Base-by-base conservation (phyloP, 2,797 vertebrate species). In the Pangasius sanitwongsei region DNA sequence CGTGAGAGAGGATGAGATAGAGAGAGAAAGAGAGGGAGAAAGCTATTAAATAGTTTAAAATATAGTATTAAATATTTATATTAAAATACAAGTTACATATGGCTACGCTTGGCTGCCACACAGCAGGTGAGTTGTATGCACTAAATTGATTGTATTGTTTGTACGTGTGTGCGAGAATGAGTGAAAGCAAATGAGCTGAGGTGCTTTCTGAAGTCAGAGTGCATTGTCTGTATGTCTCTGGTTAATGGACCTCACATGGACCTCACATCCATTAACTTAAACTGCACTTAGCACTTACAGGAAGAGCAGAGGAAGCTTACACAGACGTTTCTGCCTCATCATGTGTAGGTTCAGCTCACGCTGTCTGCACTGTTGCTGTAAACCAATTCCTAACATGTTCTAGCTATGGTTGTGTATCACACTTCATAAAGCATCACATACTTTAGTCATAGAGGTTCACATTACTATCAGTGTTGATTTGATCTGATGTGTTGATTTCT, bases 271-370 rank as follows among this genome's bases (percentile, higher is more conserved):
- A 96, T 96, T 96, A 96, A 92, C 85, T 87, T 89, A 72, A 89
- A 91, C 92, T 92, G 89, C 90, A 93, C 90, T 96, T 87, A 90
- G 90, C 70, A 85, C 69, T 92, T 96, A 95, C 94, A 93, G 95
- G 92, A 96, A 95, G 87, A 87, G 91, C 37, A 90, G 85, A 88
- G 88, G 87, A 92, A 91, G 90, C 90, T n/a, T 57, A 89, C 74
- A 74, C 93, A 90, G 86, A 59, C 85, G 16, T 85, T 87, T 75
- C 89, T 86, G 87, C 65, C 85, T 89, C 83, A 78, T 78, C 80
- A 50, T 72, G 28, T 53, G 41, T 61, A 84, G 37, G 41, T 18
- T n/a, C 57, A 5, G 80, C 69, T 87, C 55, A 41, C 8, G 12
- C 25, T 59, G 25, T 34, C 80, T 87, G 86, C 80, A 18, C 48